Conservation (phyloP, 2,797 vertebrate genomes). For the Cuculus canorus region DNA sequence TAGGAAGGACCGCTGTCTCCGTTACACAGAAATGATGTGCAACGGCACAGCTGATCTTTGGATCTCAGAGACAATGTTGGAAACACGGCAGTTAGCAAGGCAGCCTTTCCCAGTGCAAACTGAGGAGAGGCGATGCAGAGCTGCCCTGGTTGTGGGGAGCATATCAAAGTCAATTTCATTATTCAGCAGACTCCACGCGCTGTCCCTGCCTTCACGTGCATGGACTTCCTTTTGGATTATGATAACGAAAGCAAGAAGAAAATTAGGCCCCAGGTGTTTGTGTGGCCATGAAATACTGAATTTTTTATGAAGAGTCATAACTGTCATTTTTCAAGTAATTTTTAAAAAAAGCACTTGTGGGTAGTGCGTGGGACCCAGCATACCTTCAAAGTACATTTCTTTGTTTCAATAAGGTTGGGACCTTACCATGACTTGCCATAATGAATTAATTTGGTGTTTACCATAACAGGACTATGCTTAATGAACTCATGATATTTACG, state of each 20-base stretch:
- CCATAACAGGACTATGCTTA: slow-evolving; percentile 61
- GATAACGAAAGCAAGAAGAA: neutral
- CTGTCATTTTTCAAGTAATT: slow-evolving; percentile 10
- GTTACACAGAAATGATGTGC: fast-evolving
- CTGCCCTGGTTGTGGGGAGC: neutral
- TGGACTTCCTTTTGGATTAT: neutral
- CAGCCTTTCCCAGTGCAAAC: neutral
- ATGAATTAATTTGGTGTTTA: slow-evolving; percentile 71
- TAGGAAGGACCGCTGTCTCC: neutral
- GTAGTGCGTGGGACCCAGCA: neutral
- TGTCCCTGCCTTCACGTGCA: neutral
- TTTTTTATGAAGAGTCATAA: neutral
- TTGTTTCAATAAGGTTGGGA: slow-evolving; percentile 48
- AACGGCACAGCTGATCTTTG: neutral
- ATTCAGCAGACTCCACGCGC: neutral
- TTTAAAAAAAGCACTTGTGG: neutral
- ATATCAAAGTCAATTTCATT: neutral
- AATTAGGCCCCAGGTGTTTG: neutral
- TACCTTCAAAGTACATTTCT: slow-evolving; percentile 16
- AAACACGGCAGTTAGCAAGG: neutral
- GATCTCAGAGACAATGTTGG: neutral
- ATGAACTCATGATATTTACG: slow-evolving; percentile 65
- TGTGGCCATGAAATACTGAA: neutral
- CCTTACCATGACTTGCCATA: slow-evolving; percentile 15
- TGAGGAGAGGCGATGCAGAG: fast-evolving